Conservation (phyloP, 2,797 vertebrate species). For the Onychomys torridus region DNA sequence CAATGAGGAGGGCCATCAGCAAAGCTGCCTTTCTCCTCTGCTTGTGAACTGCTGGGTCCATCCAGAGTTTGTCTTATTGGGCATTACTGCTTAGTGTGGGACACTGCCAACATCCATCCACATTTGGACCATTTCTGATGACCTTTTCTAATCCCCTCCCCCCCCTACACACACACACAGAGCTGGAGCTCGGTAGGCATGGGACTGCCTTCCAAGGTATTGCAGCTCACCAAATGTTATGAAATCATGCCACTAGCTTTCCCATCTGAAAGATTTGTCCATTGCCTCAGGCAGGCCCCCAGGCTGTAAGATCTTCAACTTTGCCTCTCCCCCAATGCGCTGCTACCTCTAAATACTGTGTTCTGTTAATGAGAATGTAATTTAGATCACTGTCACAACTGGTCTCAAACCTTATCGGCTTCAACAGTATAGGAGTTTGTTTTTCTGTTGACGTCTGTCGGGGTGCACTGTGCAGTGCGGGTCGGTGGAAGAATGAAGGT, state of each 20-base stretch:
- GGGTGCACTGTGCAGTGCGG: too few species aligned
- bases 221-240: neutral
- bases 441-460: neutral
- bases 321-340: neutral
- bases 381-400: neutral
- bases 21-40: neutral
- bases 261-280: neutral
- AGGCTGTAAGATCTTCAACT: neutral
- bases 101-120: neutral
- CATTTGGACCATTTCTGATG: neutral
- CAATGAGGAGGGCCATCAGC: neutral
- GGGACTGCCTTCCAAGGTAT: slow-evolving; percentile 6
- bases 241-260: neutral
- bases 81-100: neutral
- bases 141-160: neutral
- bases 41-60: neutral
- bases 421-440: neutral
- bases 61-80: neutral
- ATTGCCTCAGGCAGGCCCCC: neutral
- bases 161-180: neutral
- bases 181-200: neutral
- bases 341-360: neutral
- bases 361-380: neutral
- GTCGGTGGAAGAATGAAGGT: too few species aligned
- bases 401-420: neutral